Conservation (phyloP, 2,888 invertebrate genomes). For the Invenusta paracnida region DNA sequence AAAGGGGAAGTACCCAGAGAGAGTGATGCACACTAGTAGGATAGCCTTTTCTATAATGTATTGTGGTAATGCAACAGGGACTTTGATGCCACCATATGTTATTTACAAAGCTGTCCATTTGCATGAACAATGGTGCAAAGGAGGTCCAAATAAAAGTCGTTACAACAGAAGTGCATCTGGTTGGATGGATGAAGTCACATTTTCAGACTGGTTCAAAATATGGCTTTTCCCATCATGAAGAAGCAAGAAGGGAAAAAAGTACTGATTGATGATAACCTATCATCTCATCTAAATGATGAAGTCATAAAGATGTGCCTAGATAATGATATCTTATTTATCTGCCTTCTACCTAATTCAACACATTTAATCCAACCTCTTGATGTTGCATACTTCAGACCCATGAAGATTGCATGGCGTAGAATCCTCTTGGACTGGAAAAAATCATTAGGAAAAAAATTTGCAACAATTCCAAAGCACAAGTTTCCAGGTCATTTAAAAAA, state of each 20-base stretch:
- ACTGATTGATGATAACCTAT: conserved; percentile 18
- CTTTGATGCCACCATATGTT: conserved; percentile 18
- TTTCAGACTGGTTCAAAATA: neutral
- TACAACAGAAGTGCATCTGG: neutral
- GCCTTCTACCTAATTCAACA: conserved; percentile 47
- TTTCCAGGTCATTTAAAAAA: neutral
- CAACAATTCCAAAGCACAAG: neutral
- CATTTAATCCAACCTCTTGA: conserved; percentile 48
- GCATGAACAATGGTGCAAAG: neutral
- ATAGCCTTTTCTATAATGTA: neutral
- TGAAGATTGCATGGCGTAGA: conserved; percentile 46
- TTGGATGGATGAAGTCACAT: neutral
- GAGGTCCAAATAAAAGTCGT: neutral
- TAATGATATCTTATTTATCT: conserved; percentile 34
- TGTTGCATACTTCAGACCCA: conserved; percentile 46
- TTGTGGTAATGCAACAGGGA: conserved; percentile 7
- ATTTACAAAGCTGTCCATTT: neutral
- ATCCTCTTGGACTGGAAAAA: conserved; percentile 36
- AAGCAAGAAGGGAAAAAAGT: neutral
- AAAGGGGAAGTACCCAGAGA: neutral
- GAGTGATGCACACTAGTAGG: neutral
- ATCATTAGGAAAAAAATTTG: neutral
- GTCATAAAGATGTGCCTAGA: neutral
- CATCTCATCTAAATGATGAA: neutral
- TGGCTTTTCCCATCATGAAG: neutral